A percentile compares a stretch with the other conserved stretches of the same genome.
phyloP scores from a whole-genome alignment of 2,797 vertebrate genomes.

The Pseudomugil tenellus region DNA sequence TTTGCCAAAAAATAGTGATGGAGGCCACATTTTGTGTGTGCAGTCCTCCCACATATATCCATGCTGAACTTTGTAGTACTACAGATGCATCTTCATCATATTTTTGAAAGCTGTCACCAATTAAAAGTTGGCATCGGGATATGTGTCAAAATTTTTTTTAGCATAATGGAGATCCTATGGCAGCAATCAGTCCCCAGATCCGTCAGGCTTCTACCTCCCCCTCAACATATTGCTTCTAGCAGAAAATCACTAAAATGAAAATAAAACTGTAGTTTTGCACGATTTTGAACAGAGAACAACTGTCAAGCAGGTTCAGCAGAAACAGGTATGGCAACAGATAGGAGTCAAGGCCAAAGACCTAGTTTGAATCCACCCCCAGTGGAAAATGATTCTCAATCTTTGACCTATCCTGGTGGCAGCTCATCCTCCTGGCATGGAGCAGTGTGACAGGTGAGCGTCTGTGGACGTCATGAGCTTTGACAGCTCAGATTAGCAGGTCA shows the following conservation, averaged over 20 bases:
- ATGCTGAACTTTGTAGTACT: conserved; percentile 42
- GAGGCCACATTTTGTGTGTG: conserved; percentile 31
- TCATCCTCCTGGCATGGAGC: conserved; percentile 57
- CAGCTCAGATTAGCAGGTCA: conserved; percentile 80
- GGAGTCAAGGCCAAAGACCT: conserved; percentile 31
- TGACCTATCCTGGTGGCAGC: conserved; percentile 75
- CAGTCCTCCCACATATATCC: conserved; percentile 56
- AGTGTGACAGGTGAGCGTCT: conserved; percentile 73
- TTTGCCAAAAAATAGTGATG: conserved; percentile 58
- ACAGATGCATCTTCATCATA: conserved; percentile 44
- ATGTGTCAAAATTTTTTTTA: conserved; percentile 62
- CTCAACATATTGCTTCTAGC: conserved; percentile 51
- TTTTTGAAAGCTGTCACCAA: conserved; percentile 57
- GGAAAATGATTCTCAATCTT: conserved; percentile 62
- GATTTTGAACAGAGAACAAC: conserved; percentile 21
- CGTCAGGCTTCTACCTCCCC: conserved; percentile 50
- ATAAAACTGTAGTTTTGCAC: conserved; percentile 1
- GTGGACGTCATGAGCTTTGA: conserved; percentile 69
- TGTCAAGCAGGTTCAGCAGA: conserved; percentile 16
- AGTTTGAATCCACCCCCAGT: conserved; percentile 48
- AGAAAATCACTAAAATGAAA: conserved; percentile 22
- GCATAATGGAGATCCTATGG: conserved; percentile 52
- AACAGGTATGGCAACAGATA: conserved; percentile 33
- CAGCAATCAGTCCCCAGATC: conserved; percentile 23
- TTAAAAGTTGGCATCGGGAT: conserved; percentile 50